A percentile compares a stretch with the other conserved stretches of the same genome.
Evolutionary conservation across 2,113 vertebrate species (phyloP).

Genomic region (Thunnus thynnus): DNA sequence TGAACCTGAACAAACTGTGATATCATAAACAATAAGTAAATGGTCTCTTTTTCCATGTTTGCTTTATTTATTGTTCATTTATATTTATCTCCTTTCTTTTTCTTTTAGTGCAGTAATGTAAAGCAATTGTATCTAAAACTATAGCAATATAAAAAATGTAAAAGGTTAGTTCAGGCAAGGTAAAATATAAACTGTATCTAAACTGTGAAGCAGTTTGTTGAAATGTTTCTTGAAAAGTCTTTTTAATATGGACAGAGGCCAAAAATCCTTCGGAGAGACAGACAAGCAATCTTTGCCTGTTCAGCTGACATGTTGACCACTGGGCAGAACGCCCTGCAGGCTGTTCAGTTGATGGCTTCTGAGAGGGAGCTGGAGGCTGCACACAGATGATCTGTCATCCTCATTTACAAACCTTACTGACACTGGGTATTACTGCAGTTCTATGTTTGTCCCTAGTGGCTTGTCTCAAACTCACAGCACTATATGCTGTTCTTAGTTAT

Average conservation of each 20-base stretch:
- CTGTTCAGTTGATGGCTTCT: conserved; percentile 29
- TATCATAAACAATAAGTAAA: no score
- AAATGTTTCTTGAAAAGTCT: not conserved
- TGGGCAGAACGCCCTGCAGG: conserved; percentile 8
- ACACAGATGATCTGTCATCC: conserved; percentile 48
- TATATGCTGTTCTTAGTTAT: not conserved
- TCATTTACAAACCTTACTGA: conserved; percentile 52
- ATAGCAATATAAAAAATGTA: not conserved
- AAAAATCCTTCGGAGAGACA: not conserved
- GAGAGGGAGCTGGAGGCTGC: conserved; percentile 22
- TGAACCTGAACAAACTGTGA: no score
- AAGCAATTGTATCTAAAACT: not conserved
- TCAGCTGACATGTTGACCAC: conserved; percentile 46
- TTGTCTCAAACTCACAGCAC: conserved; percentile 18
- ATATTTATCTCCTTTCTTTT: no score
- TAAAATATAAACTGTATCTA: not conserved
- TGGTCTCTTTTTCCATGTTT: not conserved
- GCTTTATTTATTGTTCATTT: not conserved
- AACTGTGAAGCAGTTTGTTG: not conserved
- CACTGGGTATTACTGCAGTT: conserved; percentile 19
- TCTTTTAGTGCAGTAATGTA: no score
- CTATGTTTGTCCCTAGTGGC: conserved; percentile 24
- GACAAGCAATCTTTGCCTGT: conserved; percentile 16
- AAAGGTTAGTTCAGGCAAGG: not conserved
- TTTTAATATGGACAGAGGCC: not conserved